These are phyloP conservation scores for Polydrusus cervinus DNA, from an alignment of 2,888 invertebrate species.

Conservation along the genomic window DNA sequence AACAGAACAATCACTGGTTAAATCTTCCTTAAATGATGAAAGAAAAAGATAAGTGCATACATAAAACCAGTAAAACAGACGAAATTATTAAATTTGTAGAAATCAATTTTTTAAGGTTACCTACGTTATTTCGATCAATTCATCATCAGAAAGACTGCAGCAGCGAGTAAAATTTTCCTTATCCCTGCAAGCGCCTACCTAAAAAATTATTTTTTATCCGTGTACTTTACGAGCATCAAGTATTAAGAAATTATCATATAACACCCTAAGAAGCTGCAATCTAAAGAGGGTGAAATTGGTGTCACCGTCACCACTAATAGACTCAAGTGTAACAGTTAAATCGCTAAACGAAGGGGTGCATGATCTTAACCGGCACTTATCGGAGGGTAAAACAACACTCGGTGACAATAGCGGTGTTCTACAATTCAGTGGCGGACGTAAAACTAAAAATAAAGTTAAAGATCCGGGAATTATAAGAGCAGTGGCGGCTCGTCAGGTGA, in stretches of 20 bases:
- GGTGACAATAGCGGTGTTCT: constrained; percentile 50
- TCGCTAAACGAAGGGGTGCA: constrained; percentile 59
- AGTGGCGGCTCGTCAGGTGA: too few relatives aligned
- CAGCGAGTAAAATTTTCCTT: too few relatives aligned
- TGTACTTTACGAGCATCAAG: background rate
- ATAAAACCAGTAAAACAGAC: too few relatives aligned
- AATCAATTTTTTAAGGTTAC: too few relatives aligned
- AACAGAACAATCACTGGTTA: too few relatives aligned
- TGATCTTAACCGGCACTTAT: constrained; percentile 65
- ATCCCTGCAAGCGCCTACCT: too few relatives aligned
- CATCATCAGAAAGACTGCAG: too few relatives aligned
- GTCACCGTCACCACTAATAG: constrained; percentile 51
- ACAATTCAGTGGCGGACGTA: constrained; percentile 27
- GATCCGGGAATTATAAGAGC: too few relatives aligned
- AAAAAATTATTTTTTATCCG: background rate
- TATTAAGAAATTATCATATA: constrained; percentile 41
- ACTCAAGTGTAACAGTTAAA: constrained; percentile 63
- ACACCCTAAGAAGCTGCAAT: constrained; percentile 26
- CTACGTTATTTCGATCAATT: too few relatives aligned
- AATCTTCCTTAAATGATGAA: too few relatives aligned
- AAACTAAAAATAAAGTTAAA: background rate
- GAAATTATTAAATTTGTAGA: too few relatives aligned
- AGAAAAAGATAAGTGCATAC: too few relatives aligned
- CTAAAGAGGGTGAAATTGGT: constrained; percentile 57
- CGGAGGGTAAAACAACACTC: constrained; percentile 60